phyloP scores from a whole-genome alignment of 2,888 invertebrate species.

The Metacarcinus magister region DNA sequence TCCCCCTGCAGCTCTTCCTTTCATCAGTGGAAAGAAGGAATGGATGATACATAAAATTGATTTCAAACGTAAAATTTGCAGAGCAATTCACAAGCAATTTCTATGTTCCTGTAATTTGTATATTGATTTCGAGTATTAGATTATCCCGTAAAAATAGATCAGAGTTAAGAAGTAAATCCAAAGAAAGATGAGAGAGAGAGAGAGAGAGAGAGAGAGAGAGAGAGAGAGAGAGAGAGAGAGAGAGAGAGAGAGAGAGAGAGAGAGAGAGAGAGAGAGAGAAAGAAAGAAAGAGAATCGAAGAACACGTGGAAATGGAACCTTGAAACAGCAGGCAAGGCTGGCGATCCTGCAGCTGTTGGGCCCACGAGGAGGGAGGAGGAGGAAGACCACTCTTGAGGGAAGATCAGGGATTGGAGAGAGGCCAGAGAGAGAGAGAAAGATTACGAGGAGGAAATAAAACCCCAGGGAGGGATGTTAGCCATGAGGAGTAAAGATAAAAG shows the following conservation, averaged over 20 bases:
- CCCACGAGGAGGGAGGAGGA: not conserved
- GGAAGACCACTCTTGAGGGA: not conserved
- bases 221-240: not conserved
- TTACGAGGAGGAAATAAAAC: not conserved
- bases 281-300: not conserved
- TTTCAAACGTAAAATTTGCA: no score
- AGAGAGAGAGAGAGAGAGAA: not conserved
- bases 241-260: not conserved
- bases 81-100: no score
- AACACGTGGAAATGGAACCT: not conserved
- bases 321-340: not conserved
- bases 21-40: no score
- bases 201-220: not conserved
- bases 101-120: no score
- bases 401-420: not conserved
- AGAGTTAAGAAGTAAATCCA: no score
- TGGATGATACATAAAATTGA: no score
- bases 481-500: not conserved
- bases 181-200: not conserved
- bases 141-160: no score
- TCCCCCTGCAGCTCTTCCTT: no score
- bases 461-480: not conserved
- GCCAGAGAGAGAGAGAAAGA: slow-evolving; percentile 5
- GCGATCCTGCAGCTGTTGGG: not conserved
- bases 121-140: no score